Base-by-base conservation (phyloP, 2,888 invertebrate species). In the Bembecia ichneumoniformis region DNA sequence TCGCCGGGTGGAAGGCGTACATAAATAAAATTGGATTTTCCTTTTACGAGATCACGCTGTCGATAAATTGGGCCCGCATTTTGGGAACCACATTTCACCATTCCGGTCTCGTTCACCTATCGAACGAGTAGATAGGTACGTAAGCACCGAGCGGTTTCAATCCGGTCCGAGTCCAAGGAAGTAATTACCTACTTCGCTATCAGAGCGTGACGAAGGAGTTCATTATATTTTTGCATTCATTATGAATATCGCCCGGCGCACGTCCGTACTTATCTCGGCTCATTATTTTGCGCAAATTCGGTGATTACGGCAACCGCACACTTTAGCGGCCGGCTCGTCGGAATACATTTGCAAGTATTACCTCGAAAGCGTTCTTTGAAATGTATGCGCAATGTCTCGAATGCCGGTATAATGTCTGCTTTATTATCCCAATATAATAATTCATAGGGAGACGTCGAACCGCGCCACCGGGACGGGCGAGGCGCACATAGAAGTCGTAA, bases 1-100 rank as follows among this genome's bases (percentile, higher is more conserved):
- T 9, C 28, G 28, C 7, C 28, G n/a, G n/a, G n/a, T n/a, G n/a
- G n/a, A n/a, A 67, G 66, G 63, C 60, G 64, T 66, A 77, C 77
- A 77, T 80, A 79, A 80, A 40, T 40, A 40, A 40, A 40, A 82
- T 79, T 80, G 77, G 75, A 77, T 80, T 79, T 82, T 78, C 81
- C 76, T 79, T 83, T 82, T 77, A 82, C 75, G 80, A 76, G 79
- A 82, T 83, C 79, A 81, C 74, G 69, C 69, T 57, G 63, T 58
- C 71, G 66, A 82, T 83, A 82, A 80, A 79, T 81, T 76, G 77
- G 73, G 69, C 67, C 66, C 66, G 66, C 71, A 68, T 77, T 81
- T 77, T 60, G 76, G 74, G 71, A 75, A 71, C 71, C 71, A 70
- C 72, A 68, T 71, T 60, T 66, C 60, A 66, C 58, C n/a, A n/a